A percentile compares a stretch with the other conserved stretches of the same genome.
Conservation (phyloP, 2,888 invertebrate species). For the Platycheirus albimanus region DNA sequence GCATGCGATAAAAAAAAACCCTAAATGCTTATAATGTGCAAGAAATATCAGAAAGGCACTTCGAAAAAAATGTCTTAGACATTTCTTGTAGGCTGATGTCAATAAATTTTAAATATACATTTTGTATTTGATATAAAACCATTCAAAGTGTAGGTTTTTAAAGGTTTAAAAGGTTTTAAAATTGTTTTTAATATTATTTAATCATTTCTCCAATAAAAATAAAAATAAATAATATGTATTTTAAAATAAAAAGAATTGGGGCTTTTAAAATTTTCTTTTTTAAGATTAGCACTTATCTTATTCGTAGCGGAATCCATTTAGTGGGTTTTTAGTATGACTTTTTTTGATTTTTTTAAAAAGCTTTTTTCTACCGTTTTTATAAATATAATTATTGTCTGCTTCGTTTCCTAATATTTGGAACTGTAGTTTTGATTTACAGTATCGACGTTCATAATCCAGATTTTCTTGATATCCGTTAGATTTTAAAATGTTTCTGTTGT, state of each 20-base stretch:
- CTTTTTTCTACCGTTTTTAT: no score
- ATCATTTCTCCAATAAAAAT: constrained; percentile 33
- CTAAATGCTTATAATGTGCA: constrained; percentile 25
- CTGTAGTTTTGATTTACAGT: no score
- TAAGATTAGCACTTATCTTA: no score
- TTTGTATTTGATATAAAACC: constrained; percentile 35
- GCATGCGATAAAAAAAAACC: not conserved
- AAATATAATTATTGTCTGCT: no score
- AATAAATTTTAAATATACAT: constrained; percentile 15
- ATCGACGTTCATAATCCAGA: no score
- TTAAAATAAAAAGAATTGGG: constrained; percentile 12
- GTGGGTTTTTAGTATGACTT: no score
- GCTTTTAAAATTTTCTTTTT: no score
- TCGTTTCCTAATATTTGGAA: no score
- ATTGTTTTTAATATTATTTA: constrained; percentile 48
- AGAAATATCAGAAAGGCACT: constrained; percentile 15
- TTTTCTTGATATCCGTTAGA: no score
- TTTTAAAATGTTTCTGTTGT: no score
- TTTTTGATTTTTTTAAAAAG: no score
- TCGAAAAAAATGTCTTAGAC: constrained; percentile 18
- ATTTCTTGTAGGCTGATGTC: not conserved
- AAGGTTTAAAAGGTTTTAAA: constrained; percentile 6
- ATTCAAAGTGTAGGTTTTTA: constrained; percentile 32
- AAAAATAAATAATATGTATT: constrained; percentile 38
- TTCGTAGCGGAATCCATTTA: no score